Conservation (phyloP, 2,797 vertebrate species). For the Ceyx erithaca region DNA sequence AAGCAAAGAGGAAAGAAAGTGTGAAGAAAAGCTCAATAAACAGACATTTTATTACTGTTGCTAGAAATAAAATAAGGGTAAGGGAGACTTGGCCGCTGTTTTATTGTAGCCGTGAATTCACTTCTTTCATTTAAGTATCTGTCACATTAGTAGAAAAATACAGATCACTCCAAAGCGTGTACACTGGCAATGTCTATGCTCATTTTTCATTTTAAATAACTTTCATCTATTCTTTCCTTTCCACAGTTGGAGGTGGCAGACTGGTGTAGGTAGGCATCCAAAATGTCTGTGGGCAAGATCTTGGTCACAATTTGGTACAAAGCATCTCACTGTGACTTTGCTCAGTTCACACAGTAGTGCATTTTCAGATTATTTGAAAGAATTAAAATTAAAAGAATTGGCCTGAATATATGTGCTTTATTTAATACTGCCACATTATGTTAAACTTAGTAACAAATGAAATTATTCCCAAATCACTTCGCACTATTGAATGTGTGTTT, state of each 20-base stretch:
- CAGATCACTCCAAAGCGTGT: slow-evolving; percentile 42
- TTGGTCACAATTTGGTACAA: neutral
- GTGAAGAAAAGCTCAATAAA: slow-evolving; percentile 79
- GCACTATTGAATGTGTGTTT: neutral
- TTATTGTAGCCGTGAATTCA: slow-evolving; percentile 68
- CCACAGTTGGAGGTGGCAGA: neutral
- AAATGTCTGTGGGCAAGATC: neutral
- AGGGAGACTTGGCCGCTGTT: slow-evolving; percentile 50
- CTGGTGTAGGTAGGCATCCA: neutral
- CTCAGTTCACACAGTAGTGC: neutral
- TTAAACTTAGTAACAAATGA: slow-evolving; percentile 21
- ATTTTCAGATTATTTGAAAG: neutral
- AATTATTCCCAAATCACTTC: slow-evolving; percentile 21
- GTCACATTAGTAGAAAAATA: slow-evolving; percentile 77
- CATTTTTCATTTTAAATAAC: slow-evolving; percentile 71
- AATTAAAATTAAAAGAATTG: neutral
- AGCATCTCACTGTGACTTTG: neutral
- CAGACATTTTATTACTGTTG: slow-evolving; percentile 80
- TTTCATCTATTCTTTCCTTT: slow-evolving; percentile 18
- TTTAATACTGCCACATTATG: neutral
- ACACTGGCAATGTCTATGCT: slow-evolving; percentile 29
- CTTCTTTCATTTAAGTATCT: slow-evolving; percentile 76
- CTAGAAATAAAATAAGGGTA: slow-evolving; percentile 69
- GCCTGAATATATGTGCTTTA: neutral
- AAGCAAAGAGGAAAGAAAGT: slow-evolving; percentile 13